Base-by-base conservation (phyloP, 92 coral and sea anemone genomes). In the Zoanthus sansibaricus region DNA sequence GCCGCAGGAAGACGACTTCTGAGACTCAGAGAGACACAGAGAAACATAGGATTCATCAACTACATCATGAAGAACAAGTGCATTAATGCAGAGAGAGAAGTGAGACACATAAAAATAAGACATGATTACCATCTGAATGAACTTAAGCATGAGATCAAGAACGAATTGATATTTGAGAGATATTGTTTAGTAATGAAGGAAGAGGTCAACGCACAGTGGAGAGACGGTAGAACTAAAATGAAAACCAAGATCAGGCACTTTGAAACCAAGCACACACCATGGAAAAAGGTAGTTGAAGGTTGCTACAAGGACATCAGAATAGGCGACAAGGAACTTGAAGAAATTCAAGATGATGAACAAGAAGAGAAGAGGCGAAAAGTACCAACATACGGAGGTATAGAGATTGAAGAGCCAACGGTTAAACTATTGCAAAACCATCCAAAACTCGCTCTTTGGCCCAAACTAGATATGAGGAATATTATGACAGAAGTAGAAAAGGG, bases 371-470 rank as follows among this genome's bases (percentile, higher is more conserved):
- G 42, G 30, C 21, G 83, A 78, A 64, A 78, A 56, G 67, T 64
- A 64, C 70, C 83, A 56, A n/a, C 30, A 64, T 78, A 78, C 30
- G 83, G 83, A 21, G 72, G 72, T 25, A 48, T 20, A 16, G n/a
- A 78, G 17, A 9, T 55, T 5, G 72, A 42, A 30, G 83, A 78
- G 45, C 71, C 72, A 78, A 54, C 83, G 5, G 31, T 58, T 0
- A 56, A 78, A n/a, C 72, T 78, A 45, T 21, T 80, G 3, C 58
- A 80, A 68, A 62, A 80, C 85, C 85, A 80, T 10, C 85, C 85
- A 68, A 80, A 80, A 48, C 85, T 80, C 5, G 85, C 74, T 12
- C 33, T 80, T 17, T 80, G 85, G 85, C 74, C 85, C 37, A 80
- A 80, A 18, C 21, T 80, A 6, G 85, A 80, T 42, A 80, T 80